Conservation (phyloP, 2,113 vertebrate species). For the Actinemys pallida region DNA sequence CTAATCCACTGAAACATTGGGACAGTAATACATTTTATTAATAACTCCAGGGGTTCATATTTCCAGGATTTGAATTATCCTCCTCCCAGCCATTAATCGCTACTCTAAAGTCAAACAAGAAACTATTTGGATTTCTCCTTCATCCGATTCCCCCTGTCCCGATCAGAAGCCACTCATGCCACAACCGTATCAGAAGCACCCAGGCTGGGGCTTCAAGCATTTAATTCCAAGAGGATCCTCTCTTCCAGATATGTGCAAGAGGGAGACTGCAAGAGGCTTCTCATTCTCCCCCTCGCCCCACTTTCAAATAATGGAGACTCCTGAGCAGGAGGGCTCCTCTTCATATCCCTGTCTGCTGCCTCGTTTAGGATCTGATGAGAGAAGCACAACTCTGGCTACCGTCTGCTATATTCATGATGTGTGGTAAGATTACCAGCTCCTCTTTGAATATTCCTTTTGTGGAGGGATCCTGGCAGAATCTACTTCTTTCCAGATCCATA, state of each 20-base stretch:
- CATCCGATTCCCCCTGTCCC: accelerated
- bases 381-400: background rate
- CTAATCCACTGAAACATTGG: slow-evolving; percentile 8
- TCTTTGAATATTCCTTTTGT: background rate
- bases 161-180: background rate
- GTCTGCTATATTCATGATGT: background rate
- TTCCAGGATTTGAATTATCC: background rate
- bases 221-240: background rate
- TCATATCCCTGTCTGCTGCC: background rate
- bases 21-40: background rate
- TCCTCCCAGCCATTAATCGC: background rate
- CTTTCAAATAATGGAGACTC: background rate
- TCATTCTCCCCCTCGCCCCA: background rate
- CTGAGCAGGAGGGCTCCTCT: background rate
- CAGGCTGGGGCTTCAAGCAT: background rate
- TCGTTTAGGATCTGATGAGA: background rate
- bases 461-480: background rate
- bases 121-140: background rate
- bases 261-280: background rate
- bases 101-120: background rate
- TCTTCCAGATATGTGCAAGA: background rate
- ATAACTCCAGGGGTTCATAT: background rate
- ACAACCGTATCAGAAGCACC: background rate
- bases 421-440: background rate
- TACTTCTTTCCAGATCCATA: background rate